Percentiles rank a stretch among this genome's conserved stretches.
phyloP scores from a whole-genome alignment of 2,888 invertebrate genomes.

The Lymantria dispar region DNA sequence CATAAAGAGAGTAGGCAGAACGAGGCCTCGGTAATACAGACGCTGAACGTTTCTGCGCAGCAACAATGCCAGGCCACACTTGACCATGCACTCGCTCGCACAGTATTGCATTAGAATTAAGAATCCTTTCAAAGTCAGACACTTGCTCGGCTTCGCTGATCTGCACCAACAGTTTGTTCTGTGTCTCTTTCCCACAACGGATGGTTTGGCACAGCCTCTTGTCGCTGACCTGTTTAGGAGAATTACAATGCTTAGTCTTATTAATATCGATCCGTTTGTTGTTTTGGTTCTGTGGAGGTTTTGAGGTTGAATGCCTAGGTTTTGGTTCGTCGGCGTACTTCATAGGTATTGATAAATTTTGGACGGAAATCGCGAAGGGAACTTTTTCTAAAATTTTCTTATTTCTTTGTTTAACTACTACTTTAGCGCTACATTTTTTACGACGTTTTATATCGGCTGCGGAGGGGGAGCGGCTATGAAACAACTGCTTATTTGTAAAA shows the following conservation, averaged over 20 bases:
- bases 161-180: conserved; percentile 78
- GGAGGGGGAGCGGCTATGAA: conserved; percentile 39
- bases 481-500: conserved; percentile 50
- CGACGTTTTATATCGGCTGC: conserved; percentile 39
- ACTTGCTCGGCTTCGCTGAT: conserved; percentile 84
- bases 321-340: conserved; percentile 64
- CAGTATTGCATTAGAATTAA: conserved; percentile 81
- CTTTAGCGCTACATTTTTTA: conserved; percentile 25
- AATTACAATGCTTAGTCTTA: conserved; percentile 67
- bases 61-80: conserved; percentile 67
- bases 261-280: conserved; percentile 51
- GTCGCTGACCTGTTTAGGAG: conserved; percentile 72
- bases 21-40: conserved; percentile 60
- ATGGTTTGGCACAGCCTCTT: conserved; percentile 71
- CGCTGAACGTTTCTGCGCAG: conserved; percentile 54
- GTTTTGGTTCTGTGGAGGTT: conserved; percentile 40
- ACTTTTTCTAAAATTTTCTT: conserved; percentile 60
- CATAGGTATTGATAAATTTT: conserved; percentile 70
- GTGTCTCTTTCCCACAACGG: conserved; percentile 69
- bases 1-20: conserved; percentile 69
- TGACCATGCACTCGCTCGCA: conserved; percentile 63
- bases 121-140: conserved; percentile 84
- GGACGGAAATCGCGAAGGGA: conserved; percentile 64
- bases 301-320: conserved; percentile 62
- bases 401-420: conserved; percentile 60